Conservation (phyloP, 2,113 vertebrate species). For the Heterotis niloticus region DNA sequence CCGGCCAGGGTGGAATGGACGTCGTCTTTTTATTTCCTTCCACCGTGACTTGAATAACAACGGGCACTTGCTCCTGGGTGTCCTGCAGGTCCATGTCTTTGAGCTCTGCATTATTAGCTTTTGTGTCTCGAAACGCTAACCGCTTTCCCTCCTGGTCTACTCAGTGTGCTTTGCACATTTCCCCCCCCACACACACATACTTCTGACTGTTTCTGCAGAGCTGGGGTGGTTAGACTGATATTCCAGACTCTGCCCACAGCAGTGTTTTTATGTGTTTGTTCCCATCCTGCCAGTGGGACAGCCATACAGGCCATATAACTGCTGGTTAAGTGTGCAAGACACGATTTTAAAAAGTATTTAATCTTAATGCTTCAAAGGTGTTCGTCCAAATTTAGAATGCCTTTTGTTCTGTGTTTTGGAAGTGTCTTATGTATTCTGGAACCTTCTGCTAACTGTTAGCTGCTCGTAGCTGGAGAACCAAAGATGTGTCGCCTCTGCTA, state of each 20-base stretch:
- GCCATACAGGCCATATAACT: neutral
- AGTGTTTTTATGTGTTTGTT: no score
- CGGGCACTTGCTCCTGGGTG: neutral
- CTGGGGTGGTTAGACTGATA: neutral
- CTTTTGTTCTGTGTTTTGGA: neutral
- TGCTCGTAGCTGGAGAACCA: neutral
- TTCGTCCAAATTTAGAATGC: neutral
- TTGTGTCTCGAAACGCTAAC: neutral
- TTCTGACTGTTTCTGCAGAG: neutral
- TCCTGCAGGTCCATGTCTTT: no score
- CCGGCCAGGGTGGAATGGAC: neutral
- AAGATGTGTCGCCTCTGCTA: no score
- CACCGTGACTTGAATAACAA: neutral
- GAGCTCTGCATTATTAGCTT: neutral
- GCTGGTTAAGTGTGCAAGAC: neutral
- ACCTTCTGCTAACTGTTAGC: neutral
- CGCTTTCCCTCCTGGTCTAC: neutral
- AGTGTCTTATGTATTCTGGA: neutral
- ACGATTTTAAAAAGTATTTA: neutral
- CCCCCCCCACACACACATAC: no score
- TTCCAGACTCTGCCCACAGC: neutral
- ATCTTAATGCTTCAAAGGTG: neutral
- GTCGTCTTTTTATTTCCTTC: neutral
- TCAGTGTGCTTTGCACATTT: neutral
- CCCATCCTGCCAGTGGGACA: neutral